Evolutionary conservation across 2,888 invertebrate genomes (phyloP).

Genomic region (Argyresthia goedartella): DNA sequence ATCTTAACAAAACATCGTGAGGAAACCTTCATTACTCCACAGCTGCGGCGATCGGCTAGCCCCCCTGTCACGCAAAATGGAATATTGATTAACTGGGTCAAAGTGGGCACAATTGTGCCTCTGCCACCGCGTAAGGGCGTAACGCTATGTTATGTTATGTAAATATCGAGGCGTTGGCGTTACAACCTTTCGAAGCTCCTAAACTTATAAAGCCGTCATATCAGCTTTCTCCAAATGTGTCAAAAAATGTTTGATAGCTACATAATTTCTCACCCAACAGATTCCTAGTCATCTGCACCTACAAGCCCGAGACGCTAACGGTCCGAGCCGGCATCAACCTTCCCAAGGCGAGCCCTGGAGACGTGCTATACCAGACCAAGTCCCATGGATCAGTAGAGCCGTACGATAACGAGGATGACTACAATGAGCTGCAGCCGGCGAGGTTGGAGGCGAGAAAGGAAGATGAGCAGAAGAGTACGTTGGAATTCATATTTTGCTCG

Average conservation of each 20-base stretch:
- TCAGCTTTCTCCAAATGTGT: background rate
- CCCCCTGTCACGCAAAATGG: too few relatives aligned
- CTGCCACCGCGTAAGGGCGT: too few relatives aligned
- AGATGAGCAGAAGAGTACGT: constrained; percentile 44
- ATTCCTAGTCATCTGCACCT: constrained; percentile 84
- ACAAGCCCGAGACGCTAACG: constrained; percentile 85
- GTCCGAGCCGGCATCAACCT: constrained; percentile 83
- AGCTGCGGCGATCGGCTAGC: too few relatives aligned
- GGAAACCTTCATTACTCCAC: too few relatives aligned
- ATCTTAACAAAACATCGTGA: too few relatives aligned
- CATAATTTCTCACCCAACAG: constrained; percentile 30
- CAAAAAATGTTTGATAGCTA: background rate
- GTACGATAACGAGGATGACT: constrained; percentile 47
- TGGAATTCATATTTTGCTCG: too few relatives aligned
- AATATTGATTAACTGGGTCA: too few relatives aligned
- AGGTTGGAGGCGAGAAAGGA: constrained; percentile 54
- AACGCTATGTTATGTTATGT: too few relatives aligned
- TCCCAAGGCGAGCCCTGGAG: constrained; percentile 72
- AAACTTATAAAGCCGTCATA: background rate
- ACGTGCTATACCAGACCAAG: constrained; percentile 51
- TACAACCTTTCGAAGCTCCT: too few relatives aligned
- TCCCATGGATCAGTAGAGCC: constrained; percentile 54
- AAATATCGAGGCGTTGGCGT: too few relatives aligned
- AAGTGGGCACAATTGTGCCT: too few relatives aligned
- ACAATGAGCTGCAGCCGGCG: constrained; percentile 60